Evolutionary conservation across 2,888 invertebrate genomes (phyloP).

Genomic region (Lacanobia oleracea): DNA sequence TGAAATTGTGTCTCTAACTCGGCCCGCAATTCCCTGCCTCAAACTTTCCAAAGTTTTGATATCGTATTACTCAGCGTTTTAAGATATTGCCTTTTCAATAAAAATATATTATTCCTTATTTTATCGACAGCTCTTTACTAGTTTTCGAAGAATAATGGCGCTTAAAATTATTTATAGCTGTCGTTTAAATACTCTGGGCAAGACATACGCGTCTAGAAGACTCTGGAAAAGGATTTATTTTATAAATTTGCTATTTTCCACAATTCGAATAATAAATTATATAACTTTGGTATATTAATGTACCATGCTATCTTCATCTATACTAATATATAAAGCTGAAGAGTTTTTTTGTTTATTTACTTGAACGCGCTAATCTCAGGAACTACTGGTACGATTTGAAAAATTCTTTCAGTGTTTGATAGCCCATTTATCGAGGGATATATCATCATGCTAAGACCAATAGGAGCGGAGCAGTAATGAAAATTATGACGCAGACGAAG

Average conservation of each 20-base stretch:
- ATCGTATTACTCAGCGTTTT: slow-evolving; percentile 60
- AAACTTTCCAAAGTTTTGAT: slow-evolving; percentile 58
- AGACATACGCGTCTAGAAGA: slow-evolving; percentile 35
- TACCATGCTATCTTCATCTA: background rate
- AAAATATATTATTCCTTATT: slow-evolving; percentile 57
- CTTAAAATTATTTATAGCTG: slow-evolving; percentile 49
- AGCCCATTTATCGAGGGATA: no score
- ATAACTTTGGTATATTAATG: background rate
- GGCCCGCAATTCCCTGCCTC: slow-evolving; percentile 40
- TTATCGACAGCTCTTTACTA: slow-evolving; percentile 51
- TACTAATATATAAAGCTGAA: no score
- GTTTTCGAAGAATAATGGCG: slow-evolving; percentile 43
- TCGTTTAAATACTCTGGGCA: slow-evolving; percentile 44
- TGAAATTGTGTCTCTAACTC: slow-evolving; percentile 61
- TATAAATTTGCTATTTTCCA: slow-evolving; percentile 1
- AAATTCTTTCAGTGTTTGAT: no score
- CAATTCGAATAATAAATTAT: slow-evolving; percentile 31
- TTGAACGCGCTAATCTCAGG: no score
- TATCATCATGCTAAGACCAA: no score
- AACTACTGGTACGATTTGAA: no score
- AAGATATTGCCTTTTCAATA: slow-evolving; percentile 52
- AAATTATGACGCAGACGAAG: no score
- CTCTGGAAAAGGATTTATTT: slow-evolving; percentile 24
- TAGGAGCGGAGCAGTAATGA: no score
- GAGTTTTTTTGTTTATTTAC: no score